Conservation (phyloP, 1,140 invertebrate species). For the Saccostrea glomerata region DNA sequence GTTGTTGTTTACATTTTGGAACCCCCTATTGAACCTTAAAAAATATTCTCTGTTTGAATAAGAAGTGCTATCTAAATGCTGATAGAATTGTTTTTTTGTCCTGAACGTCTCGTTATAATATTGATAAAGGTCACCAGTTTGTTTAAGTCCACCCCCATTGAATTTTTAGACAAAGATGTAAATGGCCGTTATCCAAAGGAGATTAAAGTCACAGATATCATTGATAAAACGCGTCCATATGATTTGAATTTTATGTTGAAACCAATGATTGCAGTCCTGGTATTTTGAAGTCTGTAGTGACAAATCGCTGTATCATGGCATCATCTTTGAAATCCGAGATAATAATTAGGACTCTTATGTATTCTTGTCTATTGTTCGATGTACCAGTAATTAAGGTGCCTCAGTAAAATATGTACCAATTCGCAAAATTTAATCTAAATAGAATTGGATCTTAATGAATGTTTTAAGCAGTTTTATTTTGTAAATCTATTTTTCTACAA, state of each 20-base stretch:
- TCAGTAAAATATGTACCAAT: neutral
- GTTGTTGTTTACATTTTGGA: conserved; percentile 28
- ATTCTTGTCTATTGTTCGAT: neutral
- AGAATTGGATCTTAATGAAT: no score
- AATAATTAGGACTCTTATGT: neutral
- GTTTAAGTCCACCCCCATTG: conserved; percentile 9
- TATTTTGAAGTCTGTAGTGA: neutral
- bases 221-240: conserved; percentile 4
- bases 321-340: conserved; percentile 26
- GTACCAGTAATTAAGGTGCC: neutral
- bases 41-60: neutral
- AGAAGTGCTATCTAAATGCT: neutral
- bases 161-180: conserved; percentile 3
- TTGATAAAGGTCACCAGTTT: conserved; percentile 29
- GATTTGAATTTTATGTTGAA: conserved; percentile 28
- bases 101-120: neutral
- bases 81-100: conserved; percentile 25
- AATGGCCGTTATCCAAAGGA: conserved; percentile 4
- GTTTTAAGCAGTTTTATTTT: no score
- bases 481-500: no score
- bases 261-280: neutral
- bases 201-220: conserved; percentile 18
- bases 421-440: neutral
- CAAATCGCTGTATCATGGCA: neutral
- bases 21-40: conserved; percentile 13